These are phyloP conservation scores for Chromis chromis DNA, from an alignment of 2,797 vertebrate species.

Conservation along the genomic window DNA sequence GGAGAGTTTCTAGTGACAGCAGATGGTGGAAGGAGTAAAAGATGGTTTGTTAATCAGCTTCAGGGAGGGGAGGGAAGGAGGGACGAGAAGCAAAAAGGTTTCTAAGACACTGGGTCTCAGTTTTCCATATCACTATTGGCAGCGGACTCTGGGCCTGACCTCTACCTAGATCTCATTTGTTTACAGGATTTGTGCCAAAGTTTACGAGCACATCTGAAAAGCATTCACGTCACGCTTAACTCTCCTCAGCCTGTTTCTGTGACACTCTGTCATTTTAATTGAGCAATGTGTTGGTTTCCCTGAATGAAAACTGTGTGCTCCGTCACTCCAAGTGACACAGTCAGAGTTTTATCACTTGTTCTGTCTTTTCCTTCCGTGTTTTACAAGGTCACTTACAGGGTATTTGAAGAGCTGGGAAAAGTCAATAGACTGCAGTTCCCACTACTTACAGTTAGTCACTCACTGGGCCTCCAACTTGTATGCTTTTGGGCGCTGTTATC, in stretches of 20 bases:
- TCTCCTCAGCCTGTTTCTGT: not conserved
- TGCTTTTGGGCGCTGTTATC: slow-evolving; percentile 10
- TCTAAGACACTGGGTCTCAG: too few species aligned
- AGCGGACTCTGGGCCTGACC: too few species aligned
- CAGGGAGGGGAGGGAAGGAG: not conserved
- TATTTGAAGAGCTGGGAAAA: slow-evolving; percentile 80
- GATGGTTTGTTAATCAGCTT: not conserved
- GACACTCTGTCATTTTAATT: not conserved
- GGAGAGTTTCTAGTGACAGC: not conserved
- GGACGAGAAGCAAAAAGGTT: not conserved
- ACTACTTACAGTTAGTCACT: slow-evolving; percentile 24
- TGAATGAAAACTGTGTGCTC: not conserved
- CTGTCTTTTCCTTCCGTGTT: slow-evolving; percentile 28
- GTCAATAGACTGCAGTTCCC: slow-evolving; percentile 73
- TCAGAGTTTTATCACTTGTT: slow-evolving; percentile 17
- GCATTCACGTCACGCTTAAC: not conserved
- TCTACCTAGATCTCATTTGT: not conserved
- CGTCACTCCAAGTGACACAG: slow-evolving; percentile 4
- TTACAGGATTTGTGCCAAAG: slow-evolving; percentile 1
- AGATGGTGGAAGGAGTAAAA: not conserved
- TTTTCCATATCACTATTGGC: too few species aligned
- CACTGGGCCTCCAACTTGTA: not conserved
- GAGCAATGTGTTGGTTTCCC: not conserved
- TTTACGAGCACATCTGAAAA: not conserved
- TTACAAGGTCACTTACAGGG: slow-evolving; percentile 58